A percentile compares a stretch with the other conserved stretches of the same genome.
phyloP scores from a whole-genome alignment of 2,113 vertebrate species.

The Etheostoma spectabile region DNA sequence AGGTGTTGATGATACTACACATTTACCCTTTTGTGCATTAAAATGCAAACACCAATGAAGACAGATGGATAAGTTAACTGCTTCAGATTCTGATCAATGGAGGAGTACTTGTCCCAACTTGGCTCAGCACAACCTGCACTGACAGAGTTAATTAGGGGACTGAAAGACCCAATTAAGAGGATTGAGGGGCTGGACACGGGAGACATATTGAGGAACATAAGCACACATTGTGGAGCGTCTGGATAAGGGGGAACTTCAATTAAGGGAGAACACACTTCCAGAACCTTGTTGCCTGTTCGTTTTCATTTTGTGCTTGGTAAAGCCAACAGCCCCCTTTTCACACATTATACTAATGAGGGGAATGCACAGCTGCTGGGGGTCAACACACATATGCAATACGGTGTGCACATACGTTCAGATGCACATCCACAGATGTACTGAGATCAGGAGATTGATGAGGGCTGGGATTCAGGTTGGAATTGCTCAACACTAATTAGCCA shows the following conservation, averaged over 20 bases:
- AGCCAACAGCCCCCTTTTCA: slow-evolving; percentile 51
- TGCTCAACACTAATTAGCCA: slow-evolving; percentile 54
- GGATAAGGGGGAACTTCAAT: slow-evolving; percentile 81
- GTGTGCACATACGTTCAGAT: slow-evolving; percentile 40
- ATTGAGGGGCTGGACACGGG: slow-evolving; percentile 64
- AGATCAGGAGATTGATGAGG: slow-evolving; percentile 46
- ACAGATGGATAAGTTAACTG: slow-evolving; percentile 79
- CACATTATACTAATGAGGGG: slow-evolving; percentile 79
- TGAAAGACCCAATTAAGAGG: slow-evolving; percentile 85
- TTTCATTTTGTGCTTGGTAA: slow-evolving; percentile 69
- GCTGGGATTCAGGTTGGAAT: slow-evolving; percentile 27
- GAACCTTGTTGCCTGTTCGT: slow-evolving; percentile 75
- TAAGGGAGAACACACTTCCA: slow-evolving; percentile 75
- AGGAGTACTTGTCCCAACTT: slow-evolving; percentile 64
- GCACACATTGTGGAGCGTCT: slow-evolving; percentile 81
- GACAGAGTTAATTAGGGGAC: slow-evolving; percentile 84
- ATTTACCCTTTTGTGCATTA: slow-evolving; percentile 22
- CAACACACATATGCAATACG: slow-evolving; percentile 47
- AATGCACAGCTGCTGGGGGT: slow-evolving; percentile 79
- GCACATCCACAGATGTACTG: slow-evolving; percentile 54
- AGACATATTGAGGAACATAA: slow-evolving; percentile 83
- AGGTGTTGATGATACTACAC: slow-evolving; percentile 19
- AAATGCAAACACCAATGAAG: slow-evolving; percentile 26
- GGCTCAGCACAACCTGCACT: slow-evolving; percentile 63
- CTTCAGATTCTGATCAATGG: slow-evolving; percentile 76